A percentile compares a stretch with the other conserved stretches of the same genome.
Evolutionary conservation across 2,888 invertebrate genomes (phyloP).

Genomic region (Tyria jacobaeae): DNA sequence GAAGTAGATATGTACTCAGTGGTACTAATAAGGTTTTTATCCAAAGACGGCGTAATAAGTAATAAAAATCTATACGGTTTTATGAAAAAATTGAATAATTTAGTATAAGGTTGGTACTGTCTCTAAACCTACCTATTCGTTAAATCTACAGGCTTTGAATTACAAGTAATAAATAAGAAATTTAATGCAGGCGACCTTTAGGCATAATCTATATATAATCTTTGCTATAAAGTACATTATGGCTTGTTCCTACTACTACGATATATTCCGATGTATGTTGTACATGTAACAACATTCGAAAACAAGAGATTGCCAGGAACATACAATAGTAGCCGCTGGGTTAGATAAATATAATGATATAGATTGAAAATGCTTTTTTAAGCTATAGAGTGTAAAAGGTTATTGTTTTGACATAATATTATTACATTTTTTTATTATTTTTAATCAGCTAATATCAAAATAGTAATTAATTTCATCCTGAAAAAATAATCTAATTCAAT

Average conservation of each 20-base stretch:
- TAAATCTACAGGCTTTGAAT: slow-evolving; percentile 41
- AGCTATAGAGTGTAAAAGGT: too few species aligned
- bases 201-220: slow-evolving; percentile 48
- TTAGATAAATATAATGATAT: too few species aligned
- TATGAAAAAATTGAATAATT: not conserved
- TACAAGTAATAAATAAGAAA: slow-evolving; percentile 46
- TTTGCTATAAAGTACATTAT: slow-evolving; percentile 50
- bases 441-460: too few species aligned
- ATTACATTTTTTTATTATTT: too few species aligned
- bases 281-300: not conserved
- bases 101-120: not conserved
- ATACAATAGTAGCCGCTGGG: too few species aligned
- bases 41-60: not conserved
- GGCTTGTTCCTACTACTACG: slow-evolving; percentile 42
- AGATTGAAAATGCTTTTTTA: too few species aligned
- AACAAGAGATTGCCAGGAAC: too few species aligned
- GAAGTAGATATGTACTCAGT: not conserved
- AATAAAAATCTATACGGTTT: not conserved
- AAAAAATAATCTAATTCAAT: too few species aligned
- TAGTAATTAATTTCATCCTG: too few species aligned
- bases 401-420: too few species aligned
- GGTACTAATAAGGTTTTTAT: not conserved
- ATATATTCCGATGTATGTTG: slow-evolving; percentile 30
- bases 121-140: not conserved
- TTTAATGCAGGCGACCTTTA: slow-evolving; percentile 44